phyloP scores from a whole-genome alignment of 2,888 invertebrate genomes.

The Thalpophila matura region DNA sequence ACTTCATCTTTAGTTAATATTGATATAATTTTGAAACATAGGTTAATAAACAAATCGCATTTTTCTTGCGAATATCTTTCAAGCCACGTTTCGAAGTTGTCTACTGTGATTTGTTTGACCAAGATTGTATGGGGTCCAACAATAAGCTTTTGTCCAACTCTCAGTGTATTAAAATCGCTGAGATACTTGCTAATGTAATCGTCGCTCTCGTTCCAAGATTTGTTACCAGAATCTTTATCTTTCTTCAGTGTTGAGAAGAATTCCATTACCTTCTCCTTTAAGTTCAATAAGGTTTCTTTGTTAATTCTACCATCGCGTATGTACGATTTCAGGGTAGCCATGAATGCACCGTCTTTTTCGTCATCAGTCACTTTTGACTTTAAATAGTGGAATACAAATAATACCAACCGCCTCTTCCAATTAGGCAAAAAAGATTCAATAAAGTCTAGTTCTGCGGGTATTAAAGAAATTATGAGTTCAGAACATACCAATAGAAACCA shows the following conservation, averaged over 20 bases:
- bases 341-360: slow-evolving; percentile 28
- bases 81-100: slow-evolving; percentile 33
- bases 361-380: slow-evolving; percentile 37
- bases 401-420: slow-evolving; percentile 41
- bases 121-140: slow-evolving; percentile 41
- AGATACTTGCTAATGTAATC: slow-evolving; percentile 28
- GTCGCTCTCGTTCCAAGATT: slow-evolving; percentile 17
- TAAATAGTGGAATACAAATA: slow-evolving; percentile 34
- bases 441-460: slow-evolving; percentile 27
- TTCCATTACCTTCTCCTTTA: slow-evolving; percentile 32
- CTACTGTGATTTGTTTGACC: slow-evolving; percentile 41
- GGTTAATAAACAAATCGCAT: slow-evolving; percentile 44
- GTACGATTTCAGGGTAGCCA: slow-evolving; percentile 35
- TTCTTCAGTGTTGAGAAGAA: slow-evolving; percentile 17
- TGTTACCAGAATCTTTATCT: slow-evolving; percentile 30
- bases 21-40: slow-evolving; percentile 45
- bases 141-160: slow-evolving; percentile 36
- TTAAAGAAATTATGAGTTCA: slow-evolving; percentile 32
- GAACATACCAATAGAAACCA: slow-evolving; percentile 43
- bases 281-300: slow-evolving; percentile 22
- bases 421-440: slow-evolving; percentile 23
- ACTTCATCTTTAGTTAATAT: slow-evolving; percentile 22
- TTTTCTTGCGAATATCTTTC: slow-evolving; percentile 32
- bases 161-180: slow-evolving; percentile 13
- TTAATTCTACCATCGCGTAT: slow-evolving; percentile 50